phyloP scores from a whole-genome alignment of 2,113 vertebrate genomes.

The Amphiprion percula region DNA sequence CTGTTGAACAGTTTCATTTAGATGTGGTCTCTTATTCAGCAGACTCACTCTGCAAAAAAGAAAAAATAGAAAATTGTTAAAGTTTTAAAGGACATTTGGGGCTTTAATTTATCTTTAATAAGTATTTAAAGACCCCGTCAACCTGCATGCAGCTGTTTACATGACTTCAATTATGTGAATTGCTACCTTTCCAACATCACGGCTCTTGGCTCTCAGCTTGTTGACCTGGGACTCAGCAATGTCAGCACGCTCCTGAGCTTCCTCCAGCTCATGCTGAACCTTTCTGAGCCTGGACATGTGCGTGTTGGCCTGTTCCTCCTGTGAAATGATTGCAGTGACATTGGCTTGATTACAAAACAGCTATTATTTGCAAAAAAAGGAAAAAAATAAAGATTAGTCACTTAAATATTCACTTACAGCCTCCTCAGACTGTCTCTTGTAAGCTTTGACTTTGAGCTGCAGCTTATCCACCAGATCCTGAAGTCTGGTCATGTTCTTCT shows the following conservation, averaged over 20 bases:
- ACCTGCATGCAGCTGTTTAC: too few relatives aligned
- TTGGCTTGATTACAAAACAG: too few relatives aligned
- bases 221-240: constrained; percentile 72
- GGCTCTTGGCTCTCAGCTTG: constrained; percentile 65
- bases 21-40: constrained; percentile 41
- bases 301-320: constrained; percentile 73
- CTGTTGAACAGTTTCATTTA: background rate
- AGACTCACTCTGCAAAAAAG: constrained; percentile 16
- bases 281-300: constrained; percentile 70
- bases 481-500: constrained; percentile 69
- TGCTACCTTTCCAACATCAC: constrained; percentile 47
- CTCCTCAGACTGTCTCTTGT: constrained; percentile 76
- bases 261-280: constrained; percentile 72
- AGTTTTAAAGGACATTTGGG: background rate
- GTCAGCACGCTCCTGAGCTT: constrained; percentile 66
- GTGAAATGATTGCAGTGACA: background rate
- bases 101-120: background rate
- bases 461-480: constrained; percentile 76
- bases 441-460: constrained; percentile 75
- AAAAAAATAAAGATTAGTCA: too few relatives aligned
- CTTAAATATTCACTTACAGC: constrained; percentile 48
- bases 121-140: background rate
- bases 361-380: too few relatives aligned
- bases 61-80: background rate
- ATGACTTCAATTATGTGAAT: too few relatives aligned